A percentile compares a stretch with the other conserved stretches of the same genome.
Conservation (phyloP, 2,113 vertebrate species). For the Tringa solitaria region DNA sequence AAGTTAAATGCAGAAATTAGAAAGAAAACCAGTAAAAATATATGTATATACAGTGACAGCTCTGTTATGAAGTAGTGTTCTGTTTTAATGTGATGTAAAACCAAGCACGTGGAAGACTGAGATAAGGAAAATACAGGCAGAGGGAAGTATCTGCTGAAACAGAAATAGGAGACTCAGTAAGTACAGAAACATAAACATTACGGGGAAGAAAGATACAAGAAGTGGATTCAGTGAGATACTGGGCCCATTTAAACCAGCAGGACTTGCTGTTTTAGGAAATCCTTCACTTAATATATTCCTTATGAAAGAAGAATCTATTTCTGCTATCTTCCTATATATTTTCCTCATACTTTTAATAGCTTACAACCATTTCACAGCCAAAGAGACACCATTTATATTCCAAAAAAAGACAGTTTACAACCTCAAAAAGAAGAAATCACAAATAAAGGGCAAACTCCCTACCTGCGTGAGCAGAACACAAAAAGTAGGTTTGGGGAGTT, state of each 20-base stretch:
- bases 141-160: not conserved
- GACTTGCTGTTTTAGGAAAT: not conserved
- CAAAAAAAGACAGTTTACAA: not conserved
- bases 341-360: not conserved
- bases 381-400: not conserved
- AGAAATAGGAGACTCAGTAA: not conserved
- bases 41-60: not conserved
- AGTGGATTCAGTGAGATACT: not conserved
- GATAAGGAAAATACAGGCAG: conserved; percentile 38
- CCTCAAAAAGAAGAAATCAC: not conserved
- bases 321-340: not conserved
- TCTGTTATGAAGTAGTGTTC: not conserved
- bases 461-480: not conserved
- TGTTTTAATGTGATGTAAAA: conserved; percentile 23
- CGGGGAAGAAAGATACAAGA: not conserved
- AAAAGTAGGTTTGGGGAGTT: not conserved
- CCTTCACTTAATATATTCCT: not conserved
- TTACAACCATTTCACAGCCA: not conserved
- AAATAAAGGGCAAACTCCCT: not conserved
- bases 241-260: not conserved
- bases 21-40: not conserved
- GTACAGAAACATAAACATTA: not conserved
- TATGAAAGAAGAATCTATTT: not conserved
- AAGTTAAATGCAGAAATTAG: not conserved
- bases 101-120: conserved; percentile 18